A percentile compares a stretch with the other conserved stretches of the same genome.
phyloP scores from a whole-genome alignment of 2,113 vertebrate genomes.

The Upupa epops region DNA sequence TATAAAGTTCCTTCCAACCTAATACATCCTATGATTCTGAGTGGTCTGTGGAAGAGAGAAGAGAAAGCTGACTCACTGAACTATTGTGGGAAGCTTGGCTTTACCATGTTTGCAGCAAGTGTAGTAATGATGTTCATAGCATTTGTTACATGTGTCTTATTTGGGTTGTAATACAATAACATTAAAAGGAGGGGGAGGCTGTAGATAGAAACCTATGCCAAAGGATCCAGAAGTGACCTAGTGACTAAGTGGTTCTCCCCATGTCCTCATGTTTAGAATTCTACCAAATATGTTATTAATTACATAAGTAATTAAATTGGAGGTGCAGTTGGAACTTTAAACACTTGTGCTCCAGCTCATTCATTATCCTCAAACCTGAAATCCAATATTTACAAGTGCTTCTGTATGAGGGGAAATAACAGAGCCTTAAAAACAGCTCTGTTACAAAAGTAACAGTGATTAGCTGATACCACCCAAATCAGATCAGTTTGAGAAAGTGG shows the following conservation, averaged over 20 bases:
- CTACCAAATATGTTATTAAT: not conserved
- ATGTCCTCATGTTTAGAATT: not conserved
- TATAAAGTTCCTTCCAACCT: too few relatives aligned
- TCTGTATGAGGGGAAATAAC: not conserved
- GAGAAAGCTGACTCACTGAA: not conserved
- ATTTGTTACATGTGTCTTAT: not conserved
- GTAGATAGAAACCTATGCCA: not conserved
- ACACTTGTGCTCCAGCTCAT: not conserved
- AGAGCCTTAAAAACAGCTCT: not conserved
- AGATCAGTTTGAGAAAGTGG: not conserved
- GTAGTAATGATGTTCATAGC: not conserved
- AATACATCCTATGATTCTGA: too few relatives aligned
- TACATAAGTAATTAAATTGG: not conserved
- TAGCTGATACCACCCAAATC: slow-evolving; percentile 9
- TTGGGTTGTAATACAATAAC: not conserved
- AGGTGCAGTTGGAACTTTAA: not conserved
- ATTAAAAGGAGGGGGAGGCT: not conserved
- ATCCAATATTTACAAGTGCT: not conserved
- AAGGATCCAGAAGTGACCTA: not conserved
- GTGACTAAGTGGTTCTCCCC: not conserved
- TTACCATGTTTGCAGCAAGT: not conserved
- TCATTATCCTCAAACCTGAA: not conserved
- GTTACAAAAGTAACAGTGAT: not conserved
- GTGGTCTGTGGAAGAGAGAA: not conserved
- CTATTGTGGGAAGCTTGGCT: not conserved